A percentile compares a stretch with the other conserved stretches of the same genome.
Conservation (phyloP, 1,140 invertebrate species). For the Drosophila santomea region DNA sequence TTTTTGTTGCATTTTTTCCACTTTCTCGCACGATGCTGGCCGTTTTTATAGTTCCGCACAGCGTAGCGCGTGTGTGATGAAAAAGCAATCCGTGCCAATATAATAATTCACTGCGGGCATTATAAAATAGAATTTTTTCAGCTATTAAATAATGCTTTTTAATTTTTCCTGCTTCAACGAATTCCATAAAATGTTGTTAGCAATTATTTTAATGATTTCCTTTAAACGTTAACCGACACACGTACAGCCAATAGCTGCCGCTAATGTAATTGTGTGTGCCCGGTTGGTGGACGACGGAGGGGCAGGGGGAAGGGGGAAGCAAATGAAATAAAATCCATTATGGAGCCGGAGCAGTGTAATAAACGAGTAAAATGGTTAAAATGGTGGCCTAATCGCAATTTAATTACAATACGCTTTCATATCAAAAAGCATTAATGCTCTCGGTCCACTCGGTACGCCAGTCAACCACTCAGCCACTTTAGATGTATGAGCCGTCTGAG, state of each 20-base stretch:
- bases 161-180: conserved; percentile 71
- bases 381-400: conserved; percentile 84
- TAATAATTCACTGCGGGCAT: conserved; percentile 45
- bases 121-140: conserved; percentile 53
- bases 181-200: conserved; percentile 75
- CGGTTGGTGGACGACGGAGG: background rate
- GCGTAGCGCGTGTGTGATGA: conserved; percentile 17
- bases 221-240: conserved; percentile 74
- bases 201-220: conserved; percentile 83
- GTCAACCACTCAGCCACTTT: conserved; percentile 45
- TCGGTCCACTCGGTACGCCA: conserved; percentile 35
- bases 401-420: conserved; percentile 84
- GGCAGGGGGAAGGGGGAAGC: conserved; percentile 25
- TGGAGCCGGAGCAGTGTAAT: conserved; percentile 78
- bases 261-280: conserved; percentile 72
- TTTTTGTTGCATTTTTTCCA: background rate
- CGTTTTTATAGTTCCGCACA: conserved; percentile 47
- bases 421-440: conserved; percentile 81
- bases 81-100: conserved; percentile 42
- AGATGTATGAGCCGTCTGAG: background rate
- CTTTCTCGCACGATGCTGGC: conserved; percentile 10
- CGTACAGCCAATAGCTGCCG: conserved; percentile 31
- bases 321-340: conserved; percentile 83
- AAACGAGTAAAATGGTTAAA: conserved; percentile 82
- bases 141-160: conserved; percentile 65